Evolutionary conservation across 2,888 invertebrate species (phyloP).

Genomic region (Drosophila flavopinicola): DNA sequence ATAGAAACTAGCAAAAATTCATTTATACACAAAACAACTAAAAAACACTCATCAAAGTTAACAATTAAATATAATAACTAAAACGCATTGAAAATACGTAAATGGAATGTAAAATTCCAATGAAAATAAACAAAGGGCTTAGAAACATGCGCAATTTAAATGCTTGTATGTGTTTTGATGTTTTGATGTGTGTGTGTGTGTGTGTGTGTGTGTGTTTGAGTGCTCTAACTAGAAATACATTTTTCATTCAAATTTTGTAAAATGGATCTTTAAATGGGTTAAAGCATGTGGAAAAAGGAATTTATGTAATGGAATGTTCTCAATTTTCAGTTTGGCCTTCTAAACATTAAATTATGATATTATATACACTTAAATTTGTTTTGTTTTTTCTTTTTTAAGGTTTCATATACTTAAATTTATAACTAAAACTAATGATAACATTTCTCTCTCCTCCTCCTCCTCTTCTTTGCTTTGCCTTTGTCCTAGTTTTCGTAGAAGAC

Average conservation of each 20-base stretch:
- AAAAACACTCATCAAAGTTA: constrained; percentile 44
- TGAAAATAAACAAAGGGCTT: constrained; percentile 26
- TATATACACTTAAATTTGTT: constrained; percentile 51
- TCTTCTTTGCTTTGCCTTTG: constrained; percentile 14
- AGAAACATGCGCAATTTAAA: constrained; percentile 20
- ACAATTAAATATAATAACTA: constrained; percentile 36
- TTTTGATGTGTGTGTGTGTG: background rate
- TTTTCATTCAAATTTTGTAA: constrained; percentile 10
- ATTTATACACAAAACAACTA: constrained; percentile 51
- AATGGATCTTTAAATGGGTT: background rate
- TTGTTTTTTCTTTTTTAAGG: constrained; percentile 31
- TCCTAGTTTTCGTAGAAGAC: constrained; percentile 47
- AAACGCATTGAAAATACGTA: constrained; percentile 15
- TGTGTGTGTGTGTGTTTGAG: constrained; percentile 8
- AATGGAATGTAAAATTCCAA: constrained; percentile 42
- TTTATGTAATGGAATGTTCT: background rate
- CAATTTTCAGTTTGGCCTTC: constrained; percentile 16
- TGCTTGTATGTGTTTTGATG: constrained; percentile 14
- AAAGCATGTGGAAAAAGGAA: background rate
- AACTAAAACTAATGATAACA: constrained; percentile 79
- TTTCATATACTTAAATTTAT: constrained; percentile 63
- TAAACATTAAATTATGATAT: constrained; percentile 51
- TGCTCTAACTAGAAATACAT: constrained; percentile 8
- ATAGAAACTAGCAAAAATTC: constrained; percentile 53
- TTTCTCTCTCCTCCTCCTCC: constrained; percentile 37